Base-by-base conservation (phyloP, 2,797 vertebrate species). In the Neoniphon sammara region DNA sequence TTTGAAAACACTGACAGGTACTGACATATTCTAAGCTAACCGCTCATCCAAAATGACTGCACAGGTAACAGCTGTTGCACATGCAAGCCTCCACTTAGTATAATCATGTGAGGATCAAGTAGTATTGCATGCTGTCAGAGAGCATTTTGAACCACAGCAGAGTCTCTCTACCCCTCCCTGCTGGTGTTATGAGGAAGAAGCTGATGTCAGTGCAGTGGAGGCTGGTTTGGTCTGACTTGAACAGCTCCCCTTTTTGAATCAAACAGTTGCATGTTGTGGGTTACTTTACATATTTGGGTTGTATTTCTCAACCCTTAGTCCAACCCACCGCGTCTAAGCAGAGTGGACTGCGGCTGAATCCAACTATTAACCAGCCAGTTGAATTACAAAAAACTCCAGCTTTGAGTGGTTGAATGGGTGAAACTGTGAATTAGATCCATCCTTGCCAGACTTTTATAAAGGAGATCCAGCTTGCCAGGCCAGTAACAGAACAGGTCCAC, bases 41-140 rank as follows among this genome's bases (percentile, higher is more conserved):
- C 23, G 6, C 21, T 25, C 50, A 20, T 52, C 8, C 10, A 21
- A n/a, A 53, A 11, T 10, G 49, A 20, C 20, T 52, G n/a, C 17
- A 53, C 9, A 20, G n/a, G 39, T 30, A 8, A 39, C 54, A 70
- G 30, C 46, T 25, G 14, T 47, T 4, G 18, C 14, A 14, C 17
- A 23, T 12, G 42, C 70, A 1, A 23, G 30, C 20, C 34, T 27
- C 30, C 27, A n/a, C 52, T 20, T 42, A 5, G 5, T 57, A 44
- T 53, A 20, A 27, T 66, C 81, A 36, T 42, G 64, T 72, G 76
- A 42, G 2, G 69, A 50, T 72, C 56, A 59, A 76, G 60, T 52
- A 36, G 6, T 42, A 0, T 34, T 39, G 60, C 77, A 63, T 72
- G 62, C 36, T 34, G 25, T 54, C 6, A 0, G 31, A 39, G 36